phyloP scores from a whole-genome alignment of 2,888 invertebrate genomes.

The Macropis europaea region DNA sequence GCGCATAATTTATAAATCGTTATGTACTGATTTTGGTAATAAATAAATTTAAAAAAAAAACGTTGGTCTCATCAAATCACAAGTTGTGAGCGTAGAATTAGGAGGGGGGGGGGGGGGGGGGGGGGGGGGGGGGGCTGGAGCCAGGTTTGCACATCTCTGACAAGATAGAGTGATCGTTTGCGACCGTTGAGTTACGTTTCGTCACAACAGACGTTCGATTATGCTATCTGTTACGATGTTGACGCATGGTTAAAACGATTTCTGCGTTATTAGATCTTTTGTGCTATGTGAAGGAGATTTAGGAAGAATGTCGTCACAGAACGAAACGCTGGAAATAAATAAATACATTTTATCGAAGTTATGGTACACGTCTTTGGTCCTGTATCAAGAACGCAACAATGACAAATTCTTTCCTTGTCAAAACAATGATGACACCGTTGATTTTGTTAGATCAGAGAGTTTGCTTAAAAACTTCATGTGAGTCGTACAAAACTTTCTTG shows the following conservation, averaged over 20 bases:
- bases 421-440: conserved; percentile 8
- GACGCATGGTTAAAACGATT: not conserved
- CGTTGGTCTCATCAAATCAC: no score
- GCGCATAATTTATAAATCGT: no score
- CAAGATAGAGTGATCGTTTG: no score
- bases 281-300: not conserved
- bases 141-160: no score
- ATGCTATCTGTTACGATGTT: conserved; percentile 12
- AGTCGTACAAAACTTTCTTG: conserved; percentile 23
- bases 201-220: not conserved
- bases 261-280: not conserved
- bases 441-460: conserved; percentile 29
- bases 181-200: not conserved
- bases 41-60: no score
- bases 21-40: no score
- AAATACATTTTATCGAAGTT: conserved; percentile 71
- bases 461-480: conserved; percentile 36
- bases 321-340: conserved; percentile 55
- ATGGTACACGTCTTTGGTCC: conserved; percentile 71
- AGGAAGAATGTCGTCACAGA: conserved; percentile 64
- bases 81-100: no score
- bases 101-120: no score
- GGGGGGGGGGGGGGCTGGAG: no score
- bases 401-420: conserved; percentile 24
- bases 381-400: conserved; percentile 53